These are phyloP conservation scores for Ormyrus thymus DNA, from an alignment of 2,888 invertebrate genomes.

Conservation along the genomic window DNA sequence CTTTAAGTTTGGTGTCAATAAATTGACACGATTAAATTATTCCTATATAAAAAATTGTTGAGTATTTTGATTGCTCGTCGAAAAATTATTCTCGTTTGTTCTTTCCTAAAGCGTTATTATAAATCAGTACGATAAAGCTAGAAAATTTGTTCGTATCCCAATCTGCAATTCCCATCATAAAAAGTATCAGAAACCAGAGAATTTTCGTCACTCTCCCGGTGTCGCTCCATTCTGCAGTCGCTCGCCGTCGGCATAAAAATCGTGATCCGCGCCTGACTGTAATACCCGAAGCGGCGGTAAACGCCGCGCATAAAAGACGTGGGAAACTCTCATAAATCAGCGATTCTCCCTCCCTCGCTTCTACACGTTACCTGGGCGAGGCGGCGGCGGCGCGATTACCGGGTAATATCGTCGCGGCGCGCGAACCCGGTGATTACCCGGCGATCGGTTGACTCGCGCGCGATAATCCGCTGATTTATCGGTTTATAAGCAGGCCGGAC, in stretches of 20 bases:
- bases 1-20: too few relatives aligned
- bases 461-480: constrained; percentile 24
- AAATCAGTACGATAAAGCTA: too few relatives aligned
- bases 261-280: neutral
- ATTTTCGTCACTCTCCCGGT: constrained; percentile 3
- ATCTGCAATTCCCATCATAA: neutral
- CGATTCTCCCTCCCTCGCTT: constrained; percentile 32
- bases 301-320: constrained; percentile 28
- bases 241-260: neutral
- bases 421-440: constrained; percentile 15
- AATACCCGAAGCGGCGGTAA: too few relatives aligned
- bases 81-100: too few relatives aligned
- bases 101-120: too few relatives aligned
- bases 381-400: constrained; percentile 17
- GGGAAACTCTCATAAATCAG: constrained; percentile 50
- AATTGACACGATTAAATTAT: too few relatives aligned
- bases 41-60: too few relatives aligned
- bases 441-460: constrained; percentile 55
- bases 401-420: neutral
- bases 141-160: too few relatives aligned
- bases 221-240: neutral
- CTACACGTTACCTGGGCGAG: constrained; percentile 19
- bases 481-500: constrained; percentile 26
- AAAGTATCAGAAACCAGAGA: neutral
- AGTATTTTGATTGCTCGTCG: too few relatives aligned